Base-by-base conservation (phyloP, 1,140 invertebrate species). In the Heterodera carotae region DNA sequence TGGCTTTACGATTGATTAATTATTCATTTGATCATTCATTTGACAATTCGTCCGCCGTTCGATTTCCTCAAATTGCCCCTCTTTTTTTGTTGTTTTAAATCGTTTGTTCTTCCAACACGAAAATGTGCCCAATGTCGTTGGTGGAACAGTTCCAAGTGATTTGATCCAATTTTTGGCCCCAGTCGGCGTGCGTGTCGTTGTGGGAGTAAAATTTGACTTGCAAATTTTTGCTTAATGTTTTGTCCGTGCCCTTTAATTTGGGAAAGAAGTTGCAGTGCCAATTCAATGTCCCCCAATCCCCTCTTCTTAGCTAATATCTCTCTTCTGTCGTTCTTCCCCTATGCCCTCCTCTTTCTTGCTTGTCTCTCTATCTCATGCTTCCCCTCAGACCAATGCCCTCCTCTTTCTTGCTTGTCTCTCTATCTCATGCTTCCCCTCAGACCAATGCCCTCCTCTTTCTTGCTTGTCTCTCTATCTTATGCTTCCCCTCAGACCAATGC, bases 181-280 rank as follows among this genome's bases (percentile, higher is more conserved):
- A 80, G 18, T 39, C 76, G 10, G 78, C 78, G 43, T 80, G 78
- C 10, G 34, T 53, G 39, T 80, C 66, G n/a, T 34, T 39, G n/a
- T 80, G 70, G 8, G 68, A 62, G 25, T 80, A 80, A 33, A 80
- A 80, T 59, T 80, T 80, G 8, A 73, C 67, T 62, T 80, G 78
- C 56, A 80, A 33, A 12, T 62, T 80, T 36, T 80, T 80, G 43
- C 78, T 78, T 18, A 80, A 25, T 22, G 29, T 78, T 53, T 67
- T 73, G 60, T 73, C 48, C 18, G 69, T 39, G 31, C 25, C 64
- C 75, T 79, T 27, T 6, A 76, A 69, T 2, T 12, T 18, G 22
- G 7, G 12, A 72, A 22, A n/a, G 18, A 70, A 1, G 29, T 59
- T 29, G 0, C 12, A 69, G 8, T n/a, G 6, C 5, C 7, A 25